Base-by-base conservation (phyloP, 2,888 invertebrate genomes). In the Leptopilina drosophilae region DNA sequence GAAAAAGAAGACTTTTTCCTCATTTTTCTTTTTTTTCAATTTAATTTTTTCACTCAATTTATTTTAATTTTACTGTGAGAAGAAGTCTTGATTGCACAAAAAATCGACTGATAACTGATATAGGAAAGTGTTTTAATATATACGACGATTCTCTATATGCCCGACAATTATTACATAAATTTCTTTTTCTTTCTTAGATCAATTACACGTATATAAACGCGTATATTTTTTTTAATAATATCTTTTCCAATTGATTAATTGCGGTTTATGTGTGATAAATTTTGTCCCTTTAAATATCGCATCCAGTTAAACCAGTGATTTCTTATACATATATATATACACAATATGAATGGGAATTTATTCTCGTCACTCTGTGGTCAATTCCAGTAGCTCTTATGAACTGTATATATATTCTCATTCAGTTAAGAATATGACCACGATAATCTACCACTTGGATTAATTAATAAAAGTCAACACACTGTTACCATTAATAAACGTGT, bases 391-490 rank as follows among this genome's bases (percentile, higher is more conserved):
- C 56, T 73, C 40, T 59, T 15, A 73, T 8, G 11, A 11, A 67
- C 46, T 49, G 46, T 49, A 49, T 49, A 49, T 49, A 49, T 33
- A 56, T 73, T 56, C 56, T n/a, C 56, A n/a, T 73, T 73, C 73
- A 73, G 20, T 73, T 9, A 53, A 78, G 73, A 20, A 73, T 64
- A 78, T 49, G 49, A 11, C 12, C 46, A 67, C 80, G 82, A 83
- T 85, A 85, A 86, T 86, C 84, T 83, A 84, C 80, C 82, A 84
- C 81, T 81, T 79, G 46, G 78, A 80, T 81, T 84, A 84, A 87
- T 86, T 87, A 86, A 85, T 85, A 87, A 85, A 81, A 79, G 81
- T 77, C 82, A 84, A 82, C 82, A 82, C 82, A 85, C 80, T 59
- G 69, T 64, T 77, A 59, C 20, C 56, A 73, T 40, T 73, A 33